These are phyloP conservation scores for Oriolus oriolus DNA, from an alignment of 2,113 vertebrate species.

Conservation along the genomic window DNA sequence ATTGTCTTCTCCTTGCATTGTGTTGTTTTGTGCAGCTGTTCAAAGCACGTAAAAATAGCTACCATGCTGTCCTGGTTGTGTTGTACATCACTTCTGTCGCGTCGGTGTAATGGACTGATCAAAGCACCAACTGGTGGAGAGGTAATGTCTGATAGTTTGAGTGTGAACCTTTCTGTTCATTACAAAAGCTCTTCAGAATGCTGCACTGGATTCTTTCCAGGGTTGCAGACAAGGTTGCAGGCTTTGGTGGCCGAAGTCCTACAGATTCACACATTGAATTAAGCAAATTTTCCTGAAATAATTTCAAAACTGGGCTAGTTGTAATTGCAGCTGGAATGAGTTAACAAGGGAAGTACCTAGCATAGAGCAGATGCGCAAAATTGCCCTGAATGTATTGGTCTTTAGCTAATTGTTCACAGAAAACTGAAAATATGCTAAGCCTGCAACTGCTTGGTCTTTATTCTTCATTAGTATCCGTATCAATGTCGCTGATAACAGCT, in stretches of 20 bases:
- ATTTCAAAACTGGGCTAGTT: not conserved
- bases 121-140: not conserved
- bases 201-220: not conserved
- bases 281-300: not conserved
- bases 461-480: not conserved
- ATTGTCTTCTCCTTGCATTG: not conserved
- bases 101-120: not conserved
- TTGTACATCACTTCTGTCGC: not conserved
- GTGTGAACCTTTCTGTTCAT: not conserved
- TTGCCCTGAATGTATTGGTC: not conserved
- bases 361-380: not conserved
- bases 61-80: not conserved
- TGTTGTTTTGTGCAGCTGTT: conserved; percentile 1
- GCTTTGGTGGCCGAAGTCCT: not conserved
- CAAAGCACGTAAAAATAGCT: not conserved
- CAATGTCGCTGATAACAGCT: not conserved
- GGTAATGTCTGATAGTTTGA: not conserved
- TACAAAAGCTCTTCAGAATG: not conserved
- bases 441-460: not conserved
- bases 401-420: not conserved
- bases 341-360: not conserved
- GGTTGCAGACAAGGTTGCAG: not conserved
- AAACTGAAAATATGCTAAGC: not conserved
- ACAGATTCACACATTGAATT: not conserved
- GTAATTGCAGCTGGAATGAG: not conserved